A percentile compares a stretch with the other conserved stretches of the same genome.
These are phyloP conservation scores for Pelecanus crispus DNA, from an alignment of 2,113 vertebrate genomes.

Conservation along the genomic window DNA sequence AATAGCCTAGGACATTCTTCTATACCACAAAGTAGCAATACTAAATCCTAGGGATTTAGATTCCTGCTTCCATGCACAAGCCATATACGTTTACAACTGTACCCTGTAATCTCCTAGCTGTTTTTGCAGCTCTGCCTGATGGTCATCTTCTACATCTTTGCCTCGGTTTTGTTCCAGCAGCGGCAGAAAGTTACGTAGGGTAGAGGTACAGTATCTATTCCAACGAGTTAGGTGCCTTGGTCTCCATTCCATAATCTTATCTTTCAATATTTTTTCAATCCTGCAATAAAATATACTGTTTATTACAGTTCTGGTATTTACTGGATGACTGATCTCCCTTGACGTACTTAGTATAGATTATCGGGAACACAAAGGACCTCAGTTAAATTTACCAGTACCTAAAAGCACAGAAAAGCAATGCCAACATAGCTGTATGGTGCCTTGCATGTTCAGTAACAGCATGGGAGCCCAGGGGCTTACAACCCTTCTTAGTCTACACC, in stretches of 20 bases:
- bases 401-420: not conserved
- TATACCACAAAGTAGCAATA: accelerated
- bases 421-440: accelerated
- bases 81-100: not conserved
- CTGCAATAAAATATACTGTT: conserved; percentile 54
- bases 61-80: not conserved
- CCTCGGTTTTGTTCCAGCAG: conserved; percentile 84
- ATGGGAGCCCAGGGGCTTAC: not conserved
- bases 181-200: conserved; percentile 88
- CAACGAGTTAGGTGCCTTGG: conserved; percentile 91
- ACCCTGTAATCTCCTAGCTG: conserved; percentile 92
- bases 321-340: not conserved
- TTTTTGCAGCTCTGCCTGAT: conserved; percentile 83
- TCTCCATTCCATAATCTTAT: conserved; percentile 97
- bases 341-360: not conserved
- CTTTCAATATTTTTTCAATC: conserved; percentile 92
- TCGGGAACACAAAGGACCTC: not conserved
- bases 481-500: not conserved
- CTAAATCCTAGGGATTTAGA: not conserved
- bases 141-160: conserved; percentile 82
- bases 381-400: not conserved
- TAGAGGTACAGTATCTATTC: conserved; percentile 90
- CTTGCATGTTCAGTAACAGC: no score
- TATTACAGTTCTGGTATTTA: not conserved
- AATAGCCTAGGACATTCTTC: not conserved